Percentiles rank a stretch among this genome's conserved stretches.
Evolutionary conservation across 2,888 invertebrate genomes (phyloP).

Genomic region (Agriopis marginaria): DNA sequence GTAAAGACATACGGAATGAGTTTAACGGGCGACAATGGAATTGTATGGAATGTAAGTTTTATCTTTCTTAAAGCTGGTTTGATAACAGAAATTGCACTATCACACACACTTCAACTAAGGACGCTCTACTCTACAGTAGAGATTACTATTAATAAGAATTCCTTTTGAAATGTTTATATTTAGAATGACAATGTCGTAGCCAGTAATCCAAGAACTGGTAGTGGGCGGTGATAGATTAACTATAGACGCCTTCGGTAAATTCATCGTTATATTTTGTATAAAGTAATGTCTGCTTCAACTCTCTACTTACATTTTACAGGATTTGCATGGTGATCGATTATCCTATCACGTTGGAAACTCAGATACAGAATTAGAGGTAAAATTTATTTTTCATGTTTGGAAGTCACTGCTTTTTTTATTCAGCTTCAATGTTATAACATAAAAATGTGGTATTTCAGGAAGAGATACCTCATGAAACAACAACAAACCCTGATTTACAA

Average conservation of each 20-base stretch:
- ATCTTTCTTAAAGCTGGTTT: background rate
- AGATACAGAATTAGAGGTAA: background rate
- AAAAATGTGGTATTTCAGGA: background rate
- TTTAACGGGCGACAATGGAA: constrained; percentile 26
- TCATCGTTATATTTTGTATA: too few species aligned
- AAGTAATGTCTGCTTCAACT: too few species aligned
- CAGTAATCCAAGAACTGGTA: too few species aligned
- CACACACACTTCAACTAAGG: too few species aligned
- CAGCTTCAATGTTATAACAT: too few species aligned
- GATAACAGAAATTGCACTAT: too few species aligned
- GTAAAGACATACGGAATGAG: constrained; percentile 34
- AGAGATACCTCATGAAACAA: background rate
- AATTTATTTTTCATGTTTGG: background rate
- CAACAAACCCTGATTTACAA: constrained; percentile 1
- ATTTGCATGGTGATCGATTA: constrained; percentile 5
- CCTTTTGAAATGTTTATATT: background rate
- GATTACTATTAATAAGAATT: too few species aligned
- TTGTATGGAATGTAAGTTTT: constrained; percentile 38
- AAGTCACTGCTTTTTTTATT: background rate
- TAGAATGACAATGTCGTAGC: too few species aligned
- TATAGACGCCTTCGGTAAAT: too few species aligned
- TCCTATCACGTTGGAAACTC: constrained; percentile 2
- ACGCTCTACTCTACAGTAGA: too few species aligned
- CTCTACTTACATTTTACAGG: background rate
- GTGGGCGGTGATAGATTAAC: too few species aligned